These are phyloP conservation scores for Charina bottae DNA, from an alignment of 2,113 vertebrate genomes.

Conservation along the genomic window DNA sequence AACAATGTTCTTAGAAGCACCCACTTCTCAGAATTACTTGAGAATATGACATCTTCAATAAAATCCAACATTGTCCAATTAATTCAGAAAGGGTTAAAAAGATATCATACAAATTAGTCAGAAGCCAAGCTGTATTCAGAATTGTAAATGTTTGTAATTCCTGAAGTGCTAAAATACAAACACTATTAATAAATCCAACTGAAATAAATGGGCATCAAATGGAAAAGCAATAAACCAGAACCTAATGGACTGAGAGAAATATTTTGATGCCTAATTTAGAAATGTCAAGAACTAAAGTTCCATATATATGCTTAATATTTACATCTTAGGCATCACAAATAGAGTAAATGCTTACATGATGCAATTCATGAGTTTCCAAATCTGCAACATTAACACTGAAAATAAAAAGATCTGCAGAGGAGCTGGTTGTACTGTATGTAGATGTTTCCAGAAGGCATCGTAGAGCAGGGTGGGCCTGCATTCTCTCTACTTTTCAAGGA, in stretches of 20 bases:
- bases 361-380: not conserved
- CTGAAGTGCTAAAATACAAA: slow-evolving; percentile 8
- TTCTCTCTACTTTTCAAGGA: not conserved
- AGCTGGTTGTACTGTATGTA: not conserved
- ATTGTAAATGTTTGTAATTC: slow-evolving; percentile 29
- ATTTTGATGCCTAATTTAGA: not conserved
- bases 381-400: not conserved
- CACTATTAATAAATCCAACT: not conserved
- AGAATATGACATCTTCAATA: not conserved
- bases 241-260: not conserved
- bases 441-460: not conserved
- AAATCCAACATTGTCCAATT: not conserved
- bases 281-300: not conserved
- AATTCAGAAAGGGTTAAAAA: not conserved
- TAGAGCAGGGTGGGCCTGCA: not conserved
- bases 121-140: not conserved
- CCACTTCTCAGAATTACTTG: not conserved
- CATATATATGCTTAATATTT: not conserved
- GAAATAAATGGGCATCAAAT: slow-evolving; percentile 11
- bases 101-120: not conserved
- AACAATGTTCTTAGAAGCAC: not conserved
- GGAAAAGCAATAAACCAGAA: not conserved
- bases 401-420: not conserved
- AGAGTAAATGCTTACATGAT: not conserved
- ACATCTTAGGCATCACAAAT: not conserved